These are phyloP conservation scores for Patiria miniata DNA, from an alignment of 35 echinoderm and acorn worm genomes.

Conservation along the genomic window DNA sequence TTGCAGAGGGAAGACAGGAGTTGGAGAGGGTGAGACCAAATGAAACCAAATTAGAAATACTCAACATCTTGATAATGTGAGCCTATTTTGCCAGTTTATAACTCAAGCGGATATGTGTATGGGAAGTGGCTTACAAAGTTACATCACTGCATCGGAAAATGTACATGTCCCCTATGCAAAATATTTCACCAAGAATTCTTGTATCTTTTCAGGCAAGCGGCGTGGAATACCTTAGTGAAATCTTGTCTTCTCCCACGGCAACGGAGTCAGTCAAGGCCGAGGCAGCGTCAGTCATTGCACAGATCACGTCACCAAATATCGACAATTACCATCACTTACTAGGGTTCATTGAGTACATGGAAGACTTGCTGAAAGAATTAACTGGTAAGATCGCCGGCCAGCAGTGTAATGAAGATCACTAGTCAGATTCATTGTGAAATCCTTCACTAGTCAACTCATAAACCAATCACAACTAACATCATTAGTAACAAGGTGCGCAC, in stretches of 20 bases:
- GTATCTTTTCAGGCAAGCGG: slow-evolving; percentile 56
- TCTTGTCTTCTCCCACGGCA: slow-evolving; percentile 65
- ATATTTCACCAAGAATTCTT: not conserved
- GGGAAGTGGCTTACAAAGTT: no score
- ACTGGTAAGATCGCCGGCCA: slow-evolving; percentile 46
- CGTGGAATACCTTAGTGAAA: slow-evolving; percentile 69
- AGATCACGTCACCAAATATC: slow-evolving; percentile 75
- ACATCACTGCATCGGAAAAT: no score
- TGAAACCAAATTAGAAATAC: no score
- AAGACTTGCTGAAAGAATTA: slow-evolving; percentile 68
- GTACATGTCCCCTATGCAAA: no score
- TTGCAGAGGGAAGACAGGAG: slow-evolving; percentile 38
- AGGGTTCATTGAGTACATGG: slow-evolving; percentile 80
- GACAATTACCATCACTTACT: slow-evolving; percentile 56
- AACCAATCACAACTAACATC: no score
- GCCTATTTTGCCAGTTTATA: no score
- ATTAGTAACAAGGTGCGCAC: no score
- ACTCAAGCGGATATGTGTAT: no score
- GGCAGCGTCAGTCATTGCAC: slow-evolving; percentile 69
- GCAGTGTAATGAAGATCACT: not conserved
- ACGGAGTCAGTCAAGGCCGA: slow-evolving; percentile 68
- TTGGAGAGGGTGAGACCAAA: slow-evolving; percentile 50
- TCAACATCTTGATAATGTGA: no score
- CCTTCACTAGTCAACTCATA: no score
- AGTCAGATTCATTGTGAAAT: slow-evolving; percentile 1